These are phyloP conservation scores for Dendrocincla tyrannina DNA, from an alignment of 2,797 vertebrate species.

Conservation along the genomic window DNA sequence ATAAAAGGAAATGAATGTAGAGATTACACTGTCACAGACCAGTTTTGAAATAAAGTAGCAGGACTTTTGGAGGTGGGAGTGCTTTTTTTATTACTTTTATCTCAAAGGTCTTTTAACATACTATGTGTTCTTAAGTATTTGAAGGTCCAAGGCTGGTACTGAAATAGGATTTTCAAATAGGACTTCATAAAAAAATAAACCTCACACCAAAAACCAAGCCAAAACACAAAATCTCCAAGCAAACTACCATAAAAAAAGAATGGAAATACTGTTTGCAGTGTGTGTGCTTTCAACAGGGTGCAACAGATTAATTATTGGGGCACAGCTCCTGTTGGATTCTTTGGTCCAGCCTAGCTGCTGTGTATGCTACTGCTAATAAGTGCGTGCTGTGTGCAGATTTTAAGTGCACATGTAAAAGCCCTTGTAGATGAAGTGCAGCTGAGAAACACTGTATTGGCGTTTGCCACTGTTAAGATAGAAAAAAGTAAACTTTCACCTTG, in stretches of 20 bases:
- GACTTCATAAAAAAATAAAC: neutral
- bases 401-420: neutral
- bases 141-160: neutral
- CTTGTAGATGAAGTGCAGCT: neutral
- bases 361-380: neutral
- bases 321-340: neutral
- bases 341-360: neutral
- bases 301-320: neutral
- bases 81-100: neutral
- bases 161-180: neutral
- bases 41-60: neutral
- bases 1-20: neutral
- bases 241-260: neutral
- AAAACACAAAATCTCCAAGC: neutral
- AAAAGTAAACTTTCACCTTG: neutral
- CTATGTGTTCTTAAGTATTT: neutral
- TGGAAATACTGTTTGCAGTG: neutral
- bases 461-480: neutral
- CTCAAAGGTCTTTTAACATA: neutral
- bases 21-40: neutral
- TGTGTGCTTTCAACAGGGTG: neutral
- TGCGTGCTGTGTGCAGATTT: neutral
- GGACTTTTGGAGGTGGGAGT: neutral
- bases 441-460: neutral
- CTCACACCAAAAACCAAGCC: neutral